Base-by-base conservation (phyloP, 2,113 vertebrate genomes). In the Misgurnus mizolepis region DNA sequence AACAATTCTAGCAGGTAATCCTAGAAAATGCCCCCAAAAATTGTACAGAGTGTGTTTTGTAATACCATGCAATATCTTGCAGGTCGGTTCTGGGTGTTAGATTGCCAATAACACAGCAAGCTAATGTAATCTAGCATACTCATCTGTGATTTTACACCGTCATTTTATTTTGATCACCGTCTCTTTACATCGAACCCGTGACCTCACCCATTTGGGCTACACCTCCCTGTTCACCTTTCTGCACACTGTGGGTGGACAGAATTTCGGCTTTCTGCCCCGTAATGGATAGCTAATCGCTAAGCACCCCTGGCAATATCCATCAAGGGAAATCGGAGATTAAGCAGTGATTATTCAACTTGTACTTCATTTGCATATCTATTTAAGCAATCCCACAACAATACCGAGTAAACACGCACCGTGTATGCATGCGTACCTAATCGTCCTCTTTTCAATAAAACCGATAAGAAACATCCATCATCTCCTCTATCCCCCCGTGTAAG, bases 381-480 rank as follows among this genome's bases (percentile, higher is more conserved):
- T 49, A 34, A 65, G 69, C 61, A 80, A 43, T 62, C 78, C 58
- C n/a, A 39, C 67, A 64, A 49, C 34, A 5, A 41, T 65, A 14
- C 69, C 39, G 27, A 55, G 12, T 6, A 47, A 74, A 67, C 40
- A 74, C 22, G 18, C 3, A n/a, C n/a, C 50, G 60, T 58, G 58
- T 67, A 18, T 5, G 7, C 34, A n/a, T 62, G 15, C 27, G 18
- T 62, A 47, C 22, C 27, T 65, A 27, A 41, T 22, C 14, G 10
- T 58, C 39, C n/a, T 47, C 47, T 68, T 68, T 67, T 41, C 64
- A 75, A 60, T 4, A 7, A 22, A 66, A 39, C 11, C 43, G 55
- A 27, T 76, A 75, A 50, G 55, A 68, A 76, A 53, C 41, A 81
- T 61, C 72, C 65, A 61, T 76, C 80, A 76, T 60, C n/a, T 67